phyloP scores from a whole-genome alignment of 2,797 vertebrate species.

The Halcyon badia region DNA sequence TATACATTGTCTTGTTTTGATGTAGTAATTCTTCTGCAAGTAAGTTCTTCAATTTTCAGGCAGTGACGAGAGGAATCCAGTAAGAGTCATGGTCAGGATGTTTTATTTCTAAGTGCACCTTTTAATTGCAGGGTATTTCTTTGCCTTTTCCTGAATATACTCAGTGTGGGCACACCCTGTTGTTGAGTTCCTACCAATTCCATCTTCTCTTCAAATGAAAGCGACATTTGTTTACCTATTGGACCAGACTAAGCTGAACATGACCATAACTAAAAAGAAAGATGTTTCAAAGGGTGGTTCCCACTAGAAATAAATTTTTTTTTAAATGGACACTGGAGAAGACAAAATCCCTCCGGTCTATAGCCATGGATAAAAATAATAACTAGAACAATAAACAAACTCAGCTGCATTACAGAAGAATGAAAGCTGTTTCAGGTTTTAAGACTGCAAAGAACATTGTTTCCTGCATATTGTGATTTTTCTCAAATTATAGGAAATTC shows the following conservation, averaged over 20 bases:
- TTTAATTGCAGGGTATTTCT: conserved; percentile 23
- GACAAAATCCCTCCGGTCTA: not conserved
- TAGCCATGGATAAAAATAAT: not conserved
- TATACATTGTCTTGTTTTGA: conserved; percentile 18
- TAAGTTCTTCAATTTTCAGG: not conserved
- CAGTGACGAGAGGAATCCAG: not conserved
- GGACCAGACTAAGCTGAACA: not conserved
- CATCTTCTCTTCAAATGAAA: conserved; percentile 39
- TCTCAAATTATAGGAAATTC: not conserved
- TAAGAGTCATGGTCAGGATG: not conserved
- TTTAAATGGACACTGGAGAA: not conserved
- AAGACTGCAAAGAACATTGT: not conserved
- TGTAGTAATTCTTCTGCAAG: not conserved
- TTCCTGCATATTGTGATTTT: not conserved
- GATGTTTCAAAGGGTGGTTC: conserved; percentile 17
- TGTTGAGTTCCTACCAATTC: conserved; percentile 15
- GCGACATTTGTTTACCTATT: conserved; percentile 33
- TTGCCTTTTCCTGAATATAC: not conserved
- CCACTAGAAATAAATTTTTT: not conserved
- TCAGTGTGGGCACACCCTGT: not conserved
- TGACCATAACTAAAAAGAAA: conserved; percentile 21
- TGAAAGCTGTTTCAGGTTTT: not conserved
- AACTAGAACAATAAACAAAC: not conserved
- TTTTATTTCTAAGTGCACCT: not conserved
- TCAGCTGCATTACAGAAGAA: not conserved